Base-by-base conservation (phyloP, 2,113 vertebrate genomes). In the Zingel zingel region DNA sequence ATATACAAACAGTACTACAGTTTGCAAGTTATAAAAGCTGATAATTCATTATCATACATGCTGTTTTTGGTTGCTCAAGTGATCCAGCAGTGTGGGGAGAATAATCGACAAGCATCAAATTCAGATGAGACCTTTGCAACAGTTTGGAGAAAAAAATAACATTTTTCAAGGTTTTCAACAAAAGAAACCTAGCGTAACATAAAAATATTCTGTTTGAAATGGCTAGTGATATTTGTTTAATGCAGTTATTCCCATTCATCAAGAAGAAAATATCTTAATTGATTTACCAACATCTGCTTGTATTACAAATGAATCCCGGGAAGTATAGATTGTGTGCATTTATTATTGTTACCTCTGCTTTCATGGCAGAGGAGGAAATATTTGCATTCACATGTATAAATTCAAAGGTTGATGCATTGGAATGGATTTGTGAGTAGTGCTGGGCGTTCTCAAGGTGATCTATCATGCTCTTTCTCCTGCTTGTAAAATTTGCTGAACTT, bases 401-500 rank as follows among this genome's bases (percentile, higher is more conserved):
- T 71, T 33, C 73, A 81, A 74, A 80, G 63, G 48, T 18, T 64
- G 74, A 80, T 76, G 77, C 53, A 80, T 77, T 78, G 74, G 21
- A 81, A 79, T 74, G 58, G 69, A 82, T 77, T 79, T 91, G 48
- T 81, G 74, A 76, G 78, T 39, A 56, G 58, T 0, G 69, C 63
- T 69, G 56, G 59, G 43, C 47, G 16, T 73, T 86, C 21, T 77
- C 79, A 89, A 80, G 74, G 83, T 90, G 77, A 92, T 90, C 71
- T 64, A 79, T 93, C 83, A 87, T 53, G 57, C 45, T 83, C 61
- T 86, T 91, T 86, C 77, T 87, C 71, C 58, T 43, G 13, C 81
- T 77, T 83, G 85, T 92, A 86, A 79, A 88, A 82, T 87, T 63
- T 87, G 87, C 87, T 86, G 84, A 89, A 90, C 47, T 85, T 48